Conservation (phyloP, 1,140 invertebrate genomes). For the Drosophila carrolli region DNA sequence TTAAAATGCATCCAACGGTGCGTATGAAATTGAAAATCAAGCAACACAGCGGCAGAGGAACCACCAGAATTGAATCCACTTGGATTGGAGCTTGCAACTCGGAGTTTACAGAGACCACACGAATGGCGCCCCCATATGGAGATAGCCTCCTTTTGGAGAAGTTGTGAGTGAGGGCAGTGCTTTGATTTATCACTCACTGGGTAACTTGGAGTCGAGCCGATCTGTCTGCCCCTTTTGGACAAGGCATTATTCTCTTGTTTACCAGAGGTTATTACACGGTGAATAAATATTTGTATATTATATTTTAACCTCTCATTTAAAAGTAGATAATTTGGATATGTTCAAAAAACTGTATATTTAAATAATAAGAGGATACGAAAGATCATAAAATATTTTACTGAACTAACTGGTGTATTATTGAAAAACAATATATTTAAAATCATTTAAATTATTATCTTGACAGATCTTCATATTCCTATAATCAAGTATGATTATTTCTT, state of each 20-base stretch:
- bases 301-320: no score
- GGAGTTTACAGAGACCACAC: constrained; percentile 29
- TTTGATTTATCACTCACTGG: constrained; percentile 59
- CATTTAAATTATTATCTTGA: no score
- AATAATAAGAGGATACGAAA: no score
- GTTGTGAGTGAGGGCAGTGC: constrained; percentile 46
- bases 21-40: constrained; percentile 79
- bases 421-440: no score
- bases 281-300: not conserved
- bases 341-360: no score
- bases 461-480: no score
- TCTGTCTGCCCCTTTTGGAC: constrained; percentile 30
- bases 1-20: constrained; percentile 69
- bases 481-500: not conserved
- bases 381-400: no score
- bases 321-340: no score
- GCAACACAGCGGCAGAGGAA: constrained; percentile 33
- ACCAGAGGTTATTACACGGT: constrained; percentile 16
- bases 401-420: no score
- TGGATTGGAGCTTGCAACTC: constrained; percentile 2
- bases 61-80: constrained; percentile 35
- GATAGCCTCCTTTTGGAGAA: constrained; percentile 7
- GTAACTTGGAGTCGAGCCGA: constrained; percentile 38
- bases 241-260: constrained; percentile 50
- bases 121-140: constrained; percentile 28